Evolutionary conservation across 2,888 invertebrate genomes (phyloP), one percentile per base, ranked within the genome.

Genomic region (Dermolepida albohirtum): DNA sequence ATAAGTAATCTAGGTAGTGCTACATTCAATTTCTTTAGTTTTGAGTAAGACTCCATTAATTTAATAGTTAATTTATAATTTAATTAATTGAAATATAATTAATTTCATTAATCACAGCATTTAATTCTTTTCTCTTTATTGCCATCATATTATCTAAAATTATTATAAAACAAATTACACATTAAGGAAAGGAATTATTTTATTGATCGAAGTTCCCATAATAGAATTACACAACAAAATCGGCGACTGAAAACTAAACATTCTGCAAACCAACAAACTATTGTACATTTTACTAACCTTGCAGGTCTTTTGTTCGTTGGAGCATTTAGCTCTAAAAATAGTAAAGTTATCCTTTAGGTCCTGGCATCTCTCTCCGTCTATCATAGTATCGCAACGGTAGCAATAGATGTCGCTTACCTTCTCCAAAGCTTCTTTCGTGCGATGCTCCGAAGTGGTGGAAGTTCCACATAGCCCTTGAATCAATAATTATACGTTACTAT

Each of bases 341-440:
- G 88, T 87, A 75, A 88, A 86, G 73, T 88, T 87, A 66, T 87
- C 87, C 0, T 86, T 82, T 11, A 92, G 83, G 77, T 91, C 89
- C 4, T 90, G 87, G 75, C 94, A 94, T 55, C 85, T 85, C 70
- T 91, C 90, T 5, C 91, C 92, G 43, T 91, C 89, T 5, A 88
- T 88, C 84, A 93, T 91, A 0, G 93, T 92, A 75, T 92, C 89
- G 81, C 95, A 95, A 73, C 88, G 87, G 83, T 92, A 93, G 83
- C 95, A 95, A 88, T 90, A 92, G 64, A 94, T 86, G 80, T 93
- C 92, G 82, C 93, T 92, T 74, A 87, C 87, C 72, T 91, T 91
- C 78, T 92, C 89, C 29, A 90, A 89, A 22, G 94, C 94, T 43
- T 91, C 93, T 71, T 91, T 91, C 0, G 94, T 95, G 75, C 90